Evolutionary conservation across 1,140 invertebrate genomes (phyloP).

Genomic region (Kradibia gibbosae): DNA sequence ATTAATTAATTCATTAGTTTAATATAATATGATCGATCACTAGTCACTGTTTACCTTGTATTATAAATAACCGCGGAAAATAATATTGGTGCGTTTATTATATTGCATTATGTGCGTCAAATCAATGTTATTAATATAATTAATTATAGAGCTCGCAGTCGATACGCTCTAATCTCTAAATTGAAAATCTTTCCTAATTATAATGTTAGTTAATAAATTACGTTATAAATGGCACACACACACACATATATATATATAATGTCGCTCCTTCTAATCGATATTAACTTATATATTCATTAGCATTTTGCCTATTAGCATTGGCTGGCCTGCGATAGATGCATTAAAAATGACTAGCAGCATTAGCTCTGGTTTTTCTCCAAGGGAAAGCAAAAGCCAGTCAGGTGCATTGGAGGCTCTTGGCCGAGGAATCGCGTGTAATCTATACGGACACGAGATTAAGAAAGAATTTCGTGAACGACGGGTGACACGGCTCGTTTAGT

Average conservation of each 20-base stretch:
- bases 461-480: slow-evolving; percentile 36
- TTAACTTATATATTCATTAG: no score
- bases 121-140: not conserved
- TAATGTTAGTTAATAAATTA: no score
- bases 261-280: no score
- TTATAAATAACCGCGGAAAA: not conserved
- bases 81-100: no score
- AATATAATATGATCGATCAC: not conserved
- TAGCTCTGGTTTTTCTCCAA: not conserved
- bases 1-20: not conserved
- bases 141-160: not conserved
- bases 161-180: not conserved
- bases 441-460: slow-evolving; percentile 17
- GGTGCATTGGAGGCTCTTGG: slow-evolving; percentile 36
- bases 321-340: slow-evolving; percentile 16
- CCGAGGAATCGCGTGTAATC: not conserved
- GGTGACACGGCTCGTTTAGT: slow-evolving; percentile 50
- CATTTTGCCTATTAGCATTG: no score
- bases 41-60: not conserved
- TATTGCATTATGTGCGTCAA: not conserved
- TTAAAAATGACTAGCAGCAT: slow-evolving; percentile 31
- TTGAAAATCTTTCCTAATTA: no score
- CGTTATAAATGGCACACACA: no score
- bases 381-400: not conserved
- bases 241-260: no score